Evolutionary conservation across 2,888 invertebrate species (phyloP), one percentile per base, ranked within the genome.

Genomic region (Eumacrocentrus americanus): DNA sequence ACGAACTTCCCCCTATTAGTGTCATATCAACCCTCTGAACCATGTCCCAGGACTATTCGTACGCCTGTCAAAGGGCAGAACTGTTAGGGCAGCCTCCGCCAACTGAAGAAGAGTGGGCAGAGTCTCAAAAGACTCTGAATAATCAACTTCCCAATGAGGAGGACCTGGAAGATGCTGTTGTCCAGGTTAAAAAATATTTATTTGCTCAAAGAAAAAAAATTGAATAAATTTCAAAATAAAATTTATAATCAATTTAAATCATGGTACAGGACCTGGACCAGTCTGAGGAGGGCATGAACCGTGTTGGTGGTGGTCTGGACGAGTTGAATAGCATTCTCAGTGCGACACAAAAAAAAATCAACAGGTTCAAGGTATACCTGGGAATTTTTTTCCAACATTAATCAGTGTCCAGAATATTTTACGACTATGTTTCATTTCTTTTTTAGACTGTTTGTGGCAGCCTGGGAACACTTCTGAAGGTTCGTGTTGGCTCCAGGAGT

Each of bases 291-390:
- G 81, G 84, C 63, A 74, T 89, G 46, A 82, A 85, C 67, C 87
- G 86, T 62, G 84, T 89, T 0, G 86, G 87, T 44, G 88, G 89
- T 50, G 92, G 92, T 61, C 82, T 95, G 25, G 88, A 90, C 56
- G 92, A 93, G 75, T 84, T 96, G 38, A 93, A 91, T 74, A 88
- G 86, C 40, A 91, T 93, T 68, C 82, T 95, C 52, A 87, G 87
- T 68, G 87, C 87, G 11, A 94, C 95, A 2, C 95, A 96, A 77
- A 89, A 89, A 63, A 94, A 94, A 82, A 84, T 96, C 61, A 93
- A 91, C 82, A 89, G 88, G 72, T 88, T 96, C 67, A 92, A 91
- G 86, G 92, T 91, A 79, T 47, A 29, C 2, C 37, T 25, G 23
- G 29, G 7, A 12, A 23, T 54, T 20, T 37, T 40, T 18, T 3